Evolutionary conservation across 92 coral and sea anemone genomes (phyloP), one percentile per base, ranked within the genome.

Genomic region (Phymanthus crucifer): DNA sequence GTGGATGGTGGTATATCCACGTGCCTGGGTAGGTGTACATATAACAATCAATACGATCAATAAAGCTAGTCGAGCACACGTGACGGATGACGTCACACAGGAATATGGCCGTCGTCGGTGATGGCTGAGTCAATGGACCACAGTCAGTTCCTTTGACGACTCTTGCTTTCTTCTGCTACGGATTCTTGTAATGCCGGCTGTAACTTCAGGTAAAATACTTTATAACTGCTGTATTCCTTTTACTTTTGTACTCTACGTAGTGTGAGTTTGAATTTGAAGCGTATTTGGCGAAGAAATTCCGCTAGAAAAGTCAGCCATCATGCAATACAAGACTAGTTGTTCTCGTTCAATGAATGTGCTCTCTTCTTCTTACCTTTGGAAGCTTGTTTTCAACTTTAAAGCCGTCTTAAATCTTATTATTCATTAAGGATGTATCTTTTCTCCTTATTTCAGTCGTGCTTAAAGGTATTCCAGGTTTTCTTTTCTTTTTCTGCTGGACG

Each of bases 111-210:
- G 80, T 76, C 71, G 71, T 66, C 32, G n/a, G 71, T 66, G 71
- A 21, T 66, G 71, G 58, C 82, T 87, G 85, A 88, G 67, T 85
- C 80, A 76, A 87, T 85, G 85, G 84, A 80, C 57, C 75, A 80
- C 85, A 84, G 92, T 72, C 86, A 80, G 80, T 80, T 75, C 7
- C 23, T 21, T 50, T 80, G 87, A 83, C 79, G 90, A 87, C 84
- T 67, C 84, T 37, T 75, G 67, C 78, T 79, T 87, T n/a, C 77
- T 75, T 57, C 29, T 83, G 47, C 35, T 77, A 64, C 38, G 89
- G 76, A 91, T 77, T 84, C 75, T 80, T 90, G 99, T 89, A 83
- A 95, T 95, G 99, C 99, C 99, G 94, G 99, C 99, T 77, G 99
- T 95, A 65, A 95, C 99, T 76, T 93, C 97, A 95, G 99, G 99